These are phyloP conservation scores for Clistopyga incitator DNA, from an alignment of 2,888 invertebrate genomes.

Conservation along the genomic window DNA sequence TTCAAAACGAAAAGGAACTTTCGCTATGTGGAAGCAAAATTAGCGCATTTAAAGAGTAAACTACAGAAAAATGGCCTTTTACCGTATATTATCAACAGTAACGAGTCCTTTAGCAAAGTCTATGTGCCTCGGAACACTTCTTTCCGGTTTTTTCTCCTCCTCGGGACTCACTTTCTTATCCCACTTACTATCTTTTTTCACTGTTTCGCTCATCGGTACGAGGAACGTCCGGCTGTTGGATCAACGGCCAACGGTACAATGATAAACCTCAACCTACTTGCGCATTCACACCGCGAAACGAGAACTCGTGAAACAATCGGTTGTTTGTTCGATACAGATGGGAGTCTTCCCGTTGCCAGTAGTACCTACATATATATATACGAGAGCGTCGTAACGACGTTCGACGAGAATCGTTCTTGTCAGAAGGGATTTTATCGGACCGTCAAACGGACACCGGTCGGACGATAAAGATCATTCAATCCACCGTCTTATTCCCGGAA, in stretches of 20 bases:
- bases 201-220: conserved; percentile 60
- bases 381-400: conserved; percentile 21
- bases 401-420: conserved; percentile 16
- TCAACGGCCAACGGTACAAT: conserved; percentile 55
- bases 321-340: conserved; percentile 64
- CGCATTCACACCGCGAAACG: conserved; percentile 41
- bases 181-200: conserved; percentile 63
- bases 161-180: conserved; percentile 62
- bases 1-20: not conserved
- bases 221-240: conserved; percentile 17
- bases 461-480: conserved; percentile 17
- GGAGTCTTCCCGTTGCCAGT: conserved; percentile 33
- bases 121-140: conserved; percentile 48
- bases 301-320: conserved; percentile 50
- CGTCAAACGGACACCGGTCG: conserved; percentile 37
- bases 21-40: not conserved
- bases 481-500: not conserved
- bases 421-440: conserved; percentile 29
- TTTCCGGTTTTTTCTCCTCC: conserved; percentile 63
- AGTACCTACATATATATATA: not conserved
- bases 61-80: conserved; percentile 15
- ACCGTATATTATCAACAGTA: conserved; percentile 74
- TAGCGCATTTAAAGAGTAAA: not conserved
- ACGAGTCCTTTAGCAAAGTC: conserved; percentile 69
- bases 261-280: conserved; percentile 46